These are phyloP conservation scores for Lomographa bimaculata DNA, from an alignment of 2,888 invertebrate genomes.

Conservation along the genomic window DNA sequence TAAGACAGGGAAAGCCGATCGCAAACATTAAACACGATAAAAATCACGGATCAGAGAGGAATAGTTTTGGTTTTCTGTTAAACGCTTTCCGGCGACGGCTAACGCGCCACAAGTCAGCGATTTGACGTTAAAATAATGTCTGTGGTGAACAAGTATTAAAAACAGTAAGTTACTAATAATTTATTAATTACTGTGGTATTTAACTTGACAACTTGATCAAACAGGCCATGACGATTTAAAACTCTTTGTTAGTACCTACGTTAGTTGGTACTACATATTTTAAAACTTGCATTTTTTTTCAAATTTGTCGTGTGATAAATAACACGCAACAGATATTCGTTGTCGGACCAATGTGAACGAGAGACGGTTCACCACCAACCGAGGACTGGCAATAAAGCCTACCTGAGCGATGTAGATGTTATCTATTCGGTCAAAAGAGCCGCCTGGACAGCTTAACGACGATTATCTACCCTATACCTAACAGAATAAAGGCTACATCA, in stretches of 20 bases:
- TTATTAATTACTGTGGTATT: too few relatives aligned
- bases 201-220: too few relatives aligned
- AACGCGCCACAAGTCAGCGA: too few relatives aligned
- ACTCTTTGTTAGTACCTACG: too few relatives aligned
- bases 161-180: too few relatives aligned
- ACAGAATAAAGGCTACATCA: slow-evolving; percentile 32
- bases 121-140: too few relatives aligned
- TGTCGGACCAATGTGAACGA: slow-evolving; percentile 43
- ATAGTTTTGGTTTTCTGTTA: slow-evolving; percentile 6
- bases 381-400: slow-evolving; percentile 69
- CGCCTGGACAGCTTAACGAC: slow-evolving; percentile 51
- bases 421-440: slow-evolving; percentile 78
- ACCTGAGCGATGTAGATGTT: slow-evolving; percentile 79
- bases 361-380: slow-evolving; percentile 33
- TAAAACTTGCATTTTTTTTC: too few relatives aligned
- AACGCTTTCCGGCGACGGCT: too few relatives aligned
- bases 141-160: too few relatives aligned
- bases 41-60: too few relatives aligned
- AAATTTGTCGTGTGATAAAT: slow-evolving; percentile 67
- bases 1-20: slow-evolving; percentile 15
- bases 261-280: too few relatives aligned
- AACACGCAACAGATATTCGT: slow-evolving; percentile 49
- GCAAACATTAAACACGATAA: slow-evolving; percentile 12
- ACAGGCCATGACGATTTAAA: too few relatives aligned
- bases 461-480: slow-evolving; percentile 34